Percentiles rank a stretch among this genome's conserved stretches.
Conservation (phyloP, 2,888 invertebrate species). For the Drosophila monieri region DNA sequence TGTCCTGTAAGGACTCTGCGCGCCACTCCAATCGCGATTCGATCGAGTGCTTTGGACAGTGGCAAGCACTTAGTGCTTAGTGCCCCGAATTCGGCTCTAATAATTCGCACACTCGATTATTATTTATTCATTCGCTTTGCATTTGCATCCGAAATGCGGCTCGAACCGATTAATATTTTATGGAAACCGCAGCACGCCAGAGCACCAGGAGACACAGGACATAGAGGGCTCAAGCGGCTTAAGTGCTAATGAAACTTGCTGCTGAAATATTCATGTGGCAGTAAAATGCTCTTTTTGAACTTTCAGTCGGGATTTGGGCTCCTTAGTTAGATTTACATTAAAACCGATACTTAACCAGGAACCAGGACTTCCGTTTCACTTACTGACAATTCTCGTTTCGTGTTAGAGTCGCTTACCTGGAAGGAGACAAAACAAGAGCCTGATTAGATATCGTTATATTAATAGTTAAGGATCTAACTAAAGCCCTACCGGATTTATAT, state of each 20-base stretch:
- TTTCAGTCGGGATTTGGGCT: not conserved
- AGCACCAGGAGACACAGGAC: conserved; percentile 12
- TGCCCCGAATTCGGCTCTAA: conserved; percentile 17
- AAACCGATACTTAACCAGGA: conserved; percentile 1
- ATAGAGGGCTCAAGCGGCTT: conserved; percentile 14
- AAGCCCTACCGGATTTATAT: conserved; percentile 25
- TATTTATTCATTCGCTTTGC: conserved; percentile 40
- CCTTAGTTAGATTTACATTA: conserved; percentile 20
- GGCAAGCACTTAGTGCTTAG: conserved; percentile 21
- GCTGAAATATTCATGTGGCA: conserved; percentile 37
- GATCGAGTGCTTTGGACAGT: conserved; percentile 34
- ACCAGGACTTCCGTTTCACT: not conserved
- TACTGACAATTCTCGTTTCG: conserved; percentile 1
- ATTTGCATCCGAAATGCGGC: conserved; percentile 39
- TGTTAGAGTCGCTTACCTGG: conserved; percentile 52
- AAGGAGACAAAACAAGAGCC: conserved; percentile 22
- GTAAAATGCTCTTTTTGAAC: conserved; percentile 32
- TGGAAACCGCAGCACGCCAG: conserved; percentile 26
- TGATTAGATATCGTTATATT: conserved; percentile 24
- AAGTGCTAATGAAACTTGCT: conserved; percentile 36
- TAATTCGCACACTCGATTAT: conserved; percentile 38
- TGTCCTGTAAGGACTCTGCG: conserved; percentile 2
- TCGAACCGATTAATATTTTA: conserved; percentile 37
- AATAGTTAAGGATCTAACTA: conserved; percentile 18
- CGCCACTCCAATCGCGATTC: conserved; percentile 28